Evolutionary conservation across 2,113 vertebrate genomes (phyloP).

Genomic region (Xyrauchen texanus): DNA sequence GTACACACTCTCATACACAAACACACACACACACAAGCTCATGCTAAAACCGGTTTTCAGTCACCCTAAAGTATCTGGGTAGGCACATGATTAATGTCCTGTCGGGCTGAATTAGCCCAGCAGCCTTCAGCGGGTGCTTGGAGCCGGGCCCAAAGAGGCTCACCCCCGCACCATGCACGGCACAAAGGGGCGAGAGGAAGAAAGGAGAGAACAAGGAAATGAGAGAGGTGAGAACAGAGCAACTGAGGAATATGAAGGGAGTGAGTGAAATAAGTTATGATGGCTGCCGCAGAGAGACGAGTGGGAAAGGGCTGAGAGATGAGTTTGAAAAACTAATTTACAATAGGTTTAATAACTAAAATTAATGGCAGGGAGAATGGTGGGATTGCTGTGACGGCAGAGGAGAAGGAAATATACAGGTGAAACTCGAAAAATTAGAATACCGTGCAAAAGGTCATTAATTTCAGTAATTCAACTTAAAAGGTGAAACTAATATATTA

Average conservation of each 20-base stretch:
- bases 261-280: slow-evolving; percentile 8
- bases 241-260: background rate
- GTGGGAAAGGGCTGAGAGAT: background rate
- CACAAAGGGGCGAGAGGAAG: background rate
- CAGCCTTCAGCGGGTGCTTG: slow-evolving; percentile 63
- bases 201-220: slow-evolving; percentile 20
- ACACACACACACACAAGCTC: background rate
- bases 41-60: slow-evolving; percentile 53
- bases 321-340: background rate
- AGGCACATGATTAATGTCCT: slow-evolving; percentile 77
- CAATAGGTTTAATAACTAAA: background rate
- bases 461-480: too few relatives aligned
- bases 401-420: too few relatives aligned
- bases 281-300: background rate
- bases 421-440: too few relatives aligned
- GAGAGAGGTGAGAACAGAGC: slow-evolving; percentile 23
- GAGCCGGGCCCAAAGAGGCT: slow-evolving; percentile 61
- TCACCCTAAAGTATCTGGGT: slow-evolving; percentile 63
- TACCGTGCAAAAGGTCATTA: too few relatives aligned
- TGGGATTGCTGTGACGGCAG: too few relatives aligned
- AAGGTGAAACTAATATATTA: too few relatives aligned
- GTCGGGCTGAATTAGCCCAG: slow-evolving; percentile 70
- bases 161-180: slow-evolving; percentile 37
- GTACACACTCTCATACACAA: slow-evolving; percentile 23
- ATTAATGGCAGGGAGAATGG: slow-evolving; percentile 1